phyloP scores from a whole-genome alignment of 1,140 invertebrate species.

The Macrobrachium rosenbergii region DNA sequence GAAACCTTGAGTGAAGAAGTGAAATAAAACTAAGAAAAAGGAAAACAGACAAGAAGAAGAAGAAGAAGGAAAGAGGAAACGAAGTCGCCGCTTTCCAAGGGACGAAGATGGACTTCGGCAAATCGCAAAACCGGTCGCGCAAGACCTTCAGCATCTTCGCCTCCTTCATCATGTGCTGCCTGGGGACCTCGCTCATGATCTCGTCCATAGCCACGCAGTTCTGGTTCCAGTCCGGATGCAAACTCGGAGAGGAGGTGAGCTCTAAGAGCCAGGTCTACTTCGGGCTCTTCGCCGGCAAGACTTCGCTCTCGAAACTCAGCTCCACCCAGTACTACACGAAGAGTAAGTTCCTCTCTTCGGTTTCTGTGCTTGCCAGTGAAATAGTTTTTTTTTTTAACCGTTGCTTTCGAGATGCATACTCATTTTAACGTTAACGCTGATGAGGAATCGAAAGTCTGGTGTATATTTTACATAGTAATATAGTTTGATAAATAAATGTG shows the following conservation, averaged over 20 bases:
- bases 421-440: too few species aligned
- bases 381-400: not conserved
- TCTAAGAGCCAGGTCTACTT: not conserved
- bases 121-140: not conserved
- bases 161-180: constrained; percentile 37
- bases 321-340: not conserved
- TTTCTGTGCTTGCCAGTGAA: not conserved
- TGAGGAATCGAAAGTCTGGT: too few species aligned
- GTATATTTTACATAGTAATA: too few species aligned
- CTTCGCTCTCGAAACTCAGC: too few species aligned
- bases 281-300: constrained; percentile 35
- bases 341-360: constrained; percentile 9
- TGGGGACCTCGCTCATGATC: constrained; percentile 33
- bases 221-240: constrained; percentile 38
- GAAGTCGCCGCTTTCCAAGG: too few species aligned
- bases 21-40: too few species aligned
- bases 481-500: too few species aligned
- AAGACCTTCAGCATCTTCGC: constrained; percentile 16
- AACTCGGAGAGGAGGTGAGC: not conserved
- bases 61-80: too few species aligned
- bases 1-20: too few species aligned
- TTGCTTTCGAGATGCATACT: too few species aligned
- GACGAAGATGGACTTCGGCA: too few species aligned
- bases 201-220: constrained; percentile 31
- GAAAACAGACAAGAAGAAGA: too few species aligned